Base-by-base conservation (phyloP, 2,888 invertebrate species). In the Leptopilina drosophilae region DNA sequence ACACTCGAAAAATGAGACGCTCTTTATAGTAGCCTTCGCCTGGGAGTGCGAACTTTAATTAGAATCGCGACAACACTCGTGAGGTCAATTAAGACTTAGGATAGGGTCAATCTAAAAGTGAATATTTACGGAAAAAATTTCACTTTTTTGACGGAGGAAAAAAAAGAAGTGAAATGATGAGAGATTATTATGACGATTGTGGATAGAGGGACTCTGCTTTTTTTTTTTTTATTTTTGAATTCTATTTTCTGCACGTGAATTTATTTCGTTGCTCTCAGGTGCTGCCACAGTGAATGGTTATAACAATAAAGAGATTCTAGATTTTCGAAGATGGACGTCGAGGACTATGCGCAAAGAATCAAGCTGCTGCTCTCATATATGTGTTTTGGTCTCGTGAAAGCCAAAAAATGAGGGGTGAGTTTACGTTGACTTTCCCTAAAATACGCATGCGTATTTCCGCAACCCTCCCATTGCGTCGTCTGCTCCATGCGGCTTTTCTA, bases 381-480 rank as follows among this genome's bases (percentile, higher is more conserved):
- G 81, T 83, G 83, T 81, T 83, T 82, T 81, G 81, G 64, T 77
- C 33, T 33, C 59, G 67, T 11, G 11, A 49, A 49, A 49, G 49
- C 49, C 49, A 49, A 49, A 49, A 77, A 73, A 56, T 66, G 78
- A 81, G 80, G 82, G 83, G 80, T 82, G 73, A 75, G 80, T 80
- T 83, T 82, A 75, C 26, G 77, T 80, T 26, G 62, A 40, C 26
- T 79, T 79, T 33, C 14, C 2, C 11, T 14, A 14, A 20, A 75
- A 59, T 33, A 82, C 85, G 85, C 85, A 77, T 80, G 84, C 82
- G 79, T 78, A 76, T 40, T n/a, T 66, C 73, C 67, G 79, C 82
- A 82, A 81, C 83, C 84, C 84, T 66, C 75, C 64, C 62, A 9
- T 62, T 11, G 20, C 62, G 62, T 62, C 62, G 62, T 62, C 62